phyloP scores from a whole-genome alignment of 2,797 vertebrate species.

The Myotis pilosus region DNA sequence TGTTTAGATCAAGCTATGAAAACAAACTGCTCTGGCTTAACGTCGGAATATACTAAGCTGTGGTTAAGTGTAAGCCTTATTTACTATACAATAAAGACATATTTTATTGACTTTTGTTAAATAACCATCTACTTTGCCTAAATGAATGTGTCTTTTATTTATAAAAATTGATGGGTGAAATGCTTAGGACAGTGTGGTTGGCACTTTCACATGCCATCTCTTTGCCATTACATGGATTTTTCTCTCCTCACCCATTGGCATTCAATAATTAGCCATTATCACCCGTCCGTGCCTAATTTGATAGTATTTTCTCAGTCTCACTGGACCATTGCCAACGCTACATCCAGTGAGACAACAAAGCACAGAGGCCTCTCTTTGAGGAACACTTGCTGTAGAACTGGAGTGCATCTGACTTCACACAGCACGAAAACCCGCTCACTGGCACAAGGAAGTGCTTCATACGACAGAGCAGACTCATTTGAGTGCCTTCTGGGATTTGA shows the following conservation, averaged over 20 bases:
- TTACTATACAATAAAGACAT: constrained; percentile 80
- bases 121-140: constrained; percentile 82
- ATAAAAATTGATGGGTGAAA: constrained; percentile 69
- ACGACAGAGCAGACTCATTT: constrained; percentile 51
- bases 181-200: constrained; percentile 57
- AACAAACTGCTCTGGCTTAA: constrained; percentile 81
- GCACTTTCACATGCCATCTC: constrained; percentile 53
- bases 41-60: constrained; percentile 79
- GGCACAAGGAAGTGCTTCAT: constrained; percentile 38
- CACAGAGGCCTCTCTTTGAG: constrained; percentile 52
- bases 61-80: constrained; percentile 83
- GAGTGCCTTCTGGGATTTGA: background rate
- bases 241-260: constrained; percentile 59
- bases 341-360: constrained; percentile 48
- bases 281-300: constrained; percentile 67
- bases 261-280: constrained; percentile 77
- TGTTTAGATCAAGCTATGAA: constrained; percentile 84
- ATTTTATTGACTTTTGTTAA: constrained; percentile 82
- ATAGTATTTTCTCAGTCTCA: constrained; percentile 72
- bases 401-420: background rate
- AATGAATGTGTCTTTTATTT: constrained; percentile 83
- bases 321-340: constrained; percentile 64
- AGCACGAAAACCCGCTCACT: constrained; percentile 55
- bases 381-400: constrained; percentile 27
- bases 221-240: constrained; percentile 53